These are phyloP conservation scores for Drosophila micromelanica DNA, from an alignment of 1,140 invertebrate genomes.

Conservation along the genomic window DNA sequence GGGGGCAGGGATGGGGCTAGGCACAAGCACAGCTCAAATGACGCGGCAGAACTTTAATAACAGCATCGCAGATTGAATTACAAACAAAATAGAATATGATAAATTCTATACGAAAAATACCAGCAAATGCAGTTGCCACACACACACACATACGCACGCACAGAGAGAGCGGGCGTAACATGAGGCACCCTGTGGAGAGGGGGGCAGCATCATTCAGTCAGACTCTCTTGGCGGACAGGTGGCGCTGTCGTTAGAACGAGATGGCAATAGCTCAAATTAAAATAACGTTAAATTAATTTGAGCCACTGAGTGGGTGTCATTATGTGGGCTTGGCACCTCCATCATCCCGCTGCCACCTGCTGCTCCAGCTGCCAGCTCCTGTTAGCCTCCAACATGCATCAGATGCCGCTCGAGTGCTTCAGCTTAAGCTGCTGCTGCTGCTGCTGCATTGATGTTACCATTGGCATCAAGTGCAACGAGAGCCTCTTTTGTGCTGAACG, in stretches of 20 bases:
- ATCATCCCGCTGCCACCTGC: background rate
- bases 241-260: slow-evolving; percentile 31
- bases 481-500: slow-evolving; percentile 12
- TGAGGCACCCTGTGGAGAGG: slow-evolving; percentile 63
- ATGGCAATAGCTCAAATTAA: slow-evolving; percentile 68
- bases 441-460: slow-evolving; percentile 17
- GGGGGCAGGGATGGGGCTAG: background rate
- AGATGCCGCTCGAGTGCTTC: slow-evolving; percentile 30
- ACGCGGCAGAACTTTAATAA: slow-evolving; percentile 80
- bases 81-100: slow-evolving; percentile 83
- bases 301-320: slow-evolving; percentile 62
- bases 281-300: slow-evolving; percentile 82
- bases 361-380: background rate
- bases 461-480: slow-evolving; percentile 31
- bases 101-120: slow-evolving; percentile 77
- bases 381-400: slow-evolving; percentile 11
- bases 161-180: slow-evolving; percentile 44
- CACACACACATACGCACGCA: slow-evolving; percentile 16
- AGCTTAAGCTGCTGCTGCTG: slow-evolving; percentile 13
- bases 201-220: slow-evolving; percentile 49
- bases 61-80: slow-evolving; percentile 71
- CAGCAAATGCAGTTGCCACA: slow-evolving; percentile 51
- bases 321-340: slow-evolving; percentile 17
- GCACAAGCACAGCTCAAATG: slow-evolving; percentile 61
- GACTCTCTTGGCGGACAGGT: slow-evolving; percentile 24